Evolutionary conservation across 2,888 invertebrate genomes (phyloP), one percentile per base, ranked within the genome.

Genomic region (Lepetodrilus schrolli): DNA sequence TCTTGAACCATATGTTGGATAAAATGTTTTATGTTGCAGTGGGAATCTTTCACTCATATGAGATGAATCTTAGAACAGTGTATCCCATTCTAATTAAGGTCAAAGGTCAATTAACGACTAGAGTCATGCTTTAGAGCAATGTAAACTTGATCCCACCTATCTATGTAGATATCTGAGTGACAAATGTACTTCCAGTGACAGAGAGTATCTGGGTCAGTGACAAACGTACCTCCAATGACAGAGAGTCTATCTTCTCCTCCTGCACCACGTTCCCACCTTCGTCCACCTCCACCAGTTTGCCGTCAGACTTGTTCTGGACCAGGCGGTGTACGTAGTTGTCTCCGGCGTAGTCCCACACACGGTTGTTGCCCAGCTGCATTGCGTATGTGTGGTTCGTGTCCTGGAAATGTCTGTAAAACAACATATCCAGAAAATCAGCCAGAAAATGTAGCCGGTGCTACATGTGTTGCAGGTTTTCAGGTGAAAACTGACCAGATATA

Each of bases 331-430:
- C 97, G 92, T 96, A 98, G 91, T 96, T 97, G 91, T 98, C 97
- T 82, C 98, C 98, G 70, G 98, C 98, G 90, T 99, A 99, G 90
- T 99, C 99, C 99, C 99, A 99, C 0, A 99, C 99, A 69, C 97
- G 93, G 88, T 98, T 97, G 51, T 96, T 97, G 0, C 98, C 98
- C 74, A 99, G 92, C 90, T 99, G 98, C 93, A 99, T 93, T 4
- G 98, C 96, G 88, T 97, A 99, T 20, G 98, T 98, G 91, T 99
- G 99, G 83, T 97, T 96, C 0, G 99, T 98, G 73, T 96, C 95
- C 73, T 95, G 92, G 91, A 96, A 99, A 90, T 99, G 99, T 76
- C 96, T 95, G 58, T 5, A 73, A 77, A 17, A 66, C 30, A 36
- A 70, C 20, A n/a, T 48, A 20, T 48, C 48, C 4, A 4, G 48